Conservation (phyloP, 2,797 vertebrate genomes). For the Argentina silus region DNA sequence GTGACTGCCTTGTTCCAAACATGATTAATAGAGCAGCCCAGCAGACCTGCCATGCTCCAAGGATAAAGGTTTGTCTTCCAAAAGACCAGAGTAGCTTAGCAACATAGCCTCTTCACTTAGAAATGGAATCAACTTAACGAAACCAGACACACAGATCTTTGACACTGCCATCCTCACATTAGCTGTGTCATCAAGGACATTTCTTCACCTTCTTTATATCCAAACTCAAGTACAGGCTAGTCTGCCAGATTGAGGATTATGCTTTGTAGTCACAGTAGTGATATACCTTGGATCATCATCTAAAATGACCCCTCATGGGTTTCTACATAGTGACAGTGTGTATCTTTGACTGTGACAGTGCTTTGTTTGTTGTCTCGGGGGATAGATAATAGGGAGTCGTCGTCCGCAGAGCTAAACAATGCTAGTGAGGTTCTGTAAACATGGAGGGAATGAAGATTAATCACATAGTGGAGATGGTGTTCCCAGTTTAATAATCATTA, state of each 20-base stretch:
- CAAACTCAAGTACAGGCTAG: too few species aligned
- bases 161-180: neutral
- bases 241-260: too few species aligned
- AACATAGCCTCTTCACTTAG: neutral
- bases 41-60: conserved; percentile 41
- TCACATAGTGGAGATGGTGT: conserved; percentile 74
- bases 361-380: conserved; percentile 68
- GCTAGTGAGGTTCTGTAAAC: conserved; percentile 72
- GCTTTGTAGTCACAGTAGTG: too few species aligned
- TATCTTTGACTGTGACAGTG: conserved; percentile 68
- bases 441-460: conserved; percentile 78
- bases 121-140: neutral
- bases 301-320: too few species aligned
- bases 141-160: neutral
- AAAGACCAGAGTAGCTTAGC: neutral
- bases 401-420: conserved; percentile 56
- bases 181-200: too few species aligned
- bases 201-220: too few species aligned
- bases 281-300: too few species aligned
- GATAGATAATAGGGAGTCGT: conserved; percentile 64
- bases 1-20: conserved; percentile 58
- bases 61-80: neutral
- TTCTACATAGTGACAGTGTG: conserved; percentile 52
- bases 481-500: conserved; percentile 80
- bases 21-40: conserved; percentile 73